phyloP scores from a whole-genome alignment of 2,797 vertebrate species.

The Chaetodon trifasciatus region DNA sequence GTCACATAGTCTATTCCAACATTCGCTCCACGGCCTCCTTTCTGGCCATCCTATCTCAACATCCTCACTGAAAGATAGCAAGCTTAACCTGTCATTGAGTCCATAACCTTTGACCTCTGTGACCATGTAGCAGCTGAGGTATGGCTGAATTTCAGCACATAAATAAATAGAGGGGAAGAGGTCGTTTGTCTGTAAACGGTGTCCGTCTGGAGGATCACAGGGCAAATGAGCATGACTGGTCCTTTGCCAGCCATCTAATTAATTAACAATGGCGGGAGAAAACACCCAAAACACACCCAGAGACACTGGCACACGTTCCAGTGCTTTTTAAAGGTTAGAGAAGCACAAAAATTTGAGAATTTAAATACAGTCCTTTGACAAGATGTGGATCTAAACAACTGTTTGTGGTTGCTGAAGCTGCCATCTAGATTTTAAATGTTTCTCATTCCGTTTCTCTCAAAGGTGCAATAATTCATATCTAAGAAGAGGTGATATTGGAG shows the following conservation, averaged over 20 bases:
- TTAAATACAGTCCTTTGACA: conserved; percentile 30
- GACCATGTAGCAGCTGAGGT: conserved; percentile 45
- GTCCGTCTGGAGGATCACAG: conserved; percentile 64
- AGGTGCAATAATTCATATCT: conserved; percentile 78
- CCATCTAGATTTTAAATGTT: conserved; percentile 64
- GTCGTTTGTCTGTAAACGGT: conserved; percentile 64
- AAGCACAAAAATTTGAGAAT: conserved; percentile 22
- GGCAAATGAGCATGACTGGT: conserved; percentile 73
- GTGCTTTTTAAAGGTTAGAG: conserved; percentile 22
- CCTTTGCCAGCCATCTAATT: conserved; percentile 66
- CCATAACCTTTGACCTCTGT: conserved; percentile 58
- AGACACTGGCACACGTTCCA: conserved; percentile 24
- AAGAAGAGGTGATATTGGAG: conserved; percentile 79
- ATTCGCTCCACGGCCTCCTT: conserved; percentile 30
- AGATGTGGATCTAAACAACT: conserved; percentile 35
- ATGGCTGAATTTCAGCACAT: conserved; percentile 63
- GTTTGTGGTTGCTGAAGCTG: conserved; percentile 47
- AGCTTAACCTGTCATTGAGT: conserved; percentile 70
- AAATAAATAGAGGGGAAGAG: conserved; percentile 68
- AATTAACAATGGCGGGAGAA: conserved; percentile 73
- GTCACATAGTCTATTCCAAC: conserved; percentile 31
- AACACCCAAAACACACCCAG: conserved; percentile 25
- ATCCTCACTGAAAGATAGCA: conserved; percentile 60
- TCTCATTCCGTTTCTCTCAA: conserved; percentile 63
- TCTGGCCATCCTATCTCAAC: conserved; percentile 39